Evolutionary conservation across 2,888 invertebrate species (phyloP), one percentile per base, ranked within the genome.

Genomic region (Protodeltote pygarga): DNA sequence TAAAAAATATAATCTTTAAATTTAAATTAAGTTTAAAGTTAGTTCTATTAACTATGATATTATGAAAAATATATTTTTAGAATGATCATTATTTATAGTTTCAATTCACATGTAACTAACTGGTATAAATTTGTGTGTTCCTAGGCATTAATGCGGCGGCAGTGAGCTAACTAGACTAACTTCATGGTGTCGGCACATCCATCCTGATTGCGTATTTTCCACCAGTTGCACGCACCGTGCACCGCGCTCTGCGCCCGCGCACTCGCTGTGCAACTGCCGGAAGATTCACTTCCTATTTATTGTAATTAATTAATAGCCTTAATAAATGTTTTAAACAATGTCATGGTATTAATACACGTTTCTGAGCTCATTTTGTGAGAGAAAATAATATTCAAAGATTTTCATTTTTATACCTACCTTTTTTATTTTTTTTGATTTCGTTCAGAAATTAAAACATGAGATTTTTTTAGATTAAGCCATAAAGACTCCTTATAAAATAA

Each of bases 231-330:
- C 83, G 72, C 71, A 20, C n/a, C n/a, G n/a, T 33, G 67, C 75
- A 69, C 75, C 65, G 54, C 68, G 65, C 58, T 16, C 55, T 34
- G 52, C 60, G 68, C 52, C 39, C 32, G 69, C 64, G 65, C 60
- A 55, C 10, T 13, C 31, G 69, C 66, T 65, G 83, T 89, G 87
- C 83, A 90, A 89, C 89, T 91, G 91, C 89, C 91, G 91, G 91
- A 92, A 92, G 91, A 91, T 81, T 54, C 34, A 45, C 55, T 41
- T 42, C 45, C 27, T 63, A 66, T 70, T 67, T 66, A 65, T 64
- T 69, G 51, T 60, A 48, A 48, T 60, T 84, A 83, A 65, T 64
- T 72, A 34, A 35, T 62, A 75, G 44, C 57, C 50, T n/a, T 77
- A 81, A 76, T 81, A 77, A 80, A 79, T 59, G 49, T 71, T 35